phyloP scores from a whole-genome alignment of 2,888 invertebrate species.

The Chydorus sphaericus region DNA sequence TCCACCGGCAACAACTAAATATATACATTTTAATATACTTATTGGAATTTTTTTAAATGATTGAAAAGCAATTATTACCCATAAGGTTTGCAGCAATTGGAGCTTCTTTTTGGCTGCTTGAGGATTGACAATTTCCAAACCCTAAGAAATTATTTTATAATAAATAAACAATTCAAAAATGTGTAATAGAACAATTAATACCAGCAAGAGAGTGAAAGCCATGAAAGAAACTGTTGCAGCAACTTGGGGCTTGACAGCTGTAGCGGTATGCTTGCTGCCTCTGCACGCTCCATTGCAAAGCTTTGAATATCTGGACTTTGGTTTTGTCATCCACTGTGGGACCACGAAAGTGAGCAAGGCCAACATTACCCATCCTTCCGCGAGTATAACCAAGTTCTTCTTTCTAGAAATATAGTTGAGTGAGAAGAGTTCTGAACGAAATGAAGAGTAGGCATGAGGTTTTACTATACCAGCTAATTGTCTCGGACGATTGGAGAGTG shows the following conservation, averaged over 20 bases:
- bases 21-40: constrained; percentile 11
- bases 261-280: constrained; percentile 76
- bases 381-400: constrained; percentile 93
- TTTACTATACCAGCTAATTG: constrained; percentile 67
- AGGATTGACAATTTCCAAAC: constrained; percentile 96
- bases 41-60: no score
- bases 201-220: constrained; percentile 93
- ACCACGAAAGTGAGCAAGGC: constrained; percentile 77
- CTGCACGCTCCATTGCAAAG: constrained; percentile 84
- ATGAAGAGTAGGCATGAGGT: no score
- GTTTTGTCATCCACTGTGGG: constrained; percentile 98
- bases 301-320: constrained; percentile 95
- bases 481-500: constrained; percentile 89
- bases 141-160: constrained; percentile 39
- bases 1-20: constrained; percentile 73
- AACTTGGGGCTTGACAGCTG: constrained; percentile 85
- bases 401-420: constrained; percentile 98
- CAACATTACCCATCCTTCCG: constrained; percentile 87
- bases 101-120: constrained; percentile 90
- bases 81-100: constrained; percentile 90
- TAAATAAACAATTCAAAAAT: no score
- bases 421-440: no score
- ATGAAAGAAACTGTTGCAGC: constrained; percentile 97
- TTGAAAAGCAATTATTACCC: constrained; percentile 43
- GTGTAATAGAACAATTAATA: no score